Evolutionary conservation across 2,797 vertebrate genomes (phyloP), one percentile per base, ranked within the genome.

Genomic region (Tenualosa thibaudeaui): DNA sequence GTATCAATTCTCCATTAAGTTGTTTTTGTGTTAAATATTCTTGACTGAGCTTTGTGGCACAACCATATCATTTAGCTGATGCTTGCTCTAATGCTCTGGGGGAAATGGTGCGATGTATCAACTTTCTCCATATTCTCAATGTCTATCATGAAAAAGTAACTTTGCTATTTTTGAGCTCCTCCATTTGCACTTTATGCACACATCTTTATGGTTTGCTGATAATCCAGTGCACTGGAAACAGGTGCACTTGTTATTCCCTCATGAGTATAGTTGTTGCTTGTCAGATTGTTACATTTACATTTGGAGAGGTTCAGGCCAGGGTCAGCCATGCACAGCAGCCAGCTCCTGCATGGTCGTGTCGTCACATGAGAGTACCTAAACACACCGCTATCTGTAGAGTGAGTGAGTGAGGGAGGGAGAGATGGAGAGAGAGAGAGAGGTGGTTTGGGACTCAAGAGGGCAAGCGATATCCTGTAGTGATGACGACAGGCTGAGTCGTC

Each of bases 401-500:
- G 31, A 31, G 31, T n/a, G 31, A 31, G 37, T 4, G 68, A 40
- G 68, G 31, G 26, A 71, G 26, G 17, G 31, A 75, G 17, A 75
- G 24, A 31, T 5, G 6, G 24, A 54, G 51, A 54, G 51, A 53
- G 51, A 37, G 26, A 68, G 2, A n/a, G 62, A 31, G 12, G n/a
- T 22, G 58, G n/a, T 22, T 62, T 7, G 68, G 68, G 68, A 75
- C 40, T 26, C 40, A 13, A 75, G 68, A 40, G 31, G 5, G 31
- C 31, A 75, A 19, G 37, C 31, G 26, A 26, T 13, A 84, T 83
- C 84, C 87, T 87, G 85, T 88, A 90, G 90, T 50, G n/a, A 88
- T 88, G 89, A 86, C 90, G 92, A 90, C 90, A 89, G 83, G 86
- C 84, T 88, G 9, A 24, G 62, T 37, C 31, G 26, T 68, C 62